A percentile compares a stretch with the other conserved stretches of the same genome.
Evolutionary conservation across 2,888 invertebrate genomes (phyloP).

Genomic region (Halictus quadricinctus): DNA sequence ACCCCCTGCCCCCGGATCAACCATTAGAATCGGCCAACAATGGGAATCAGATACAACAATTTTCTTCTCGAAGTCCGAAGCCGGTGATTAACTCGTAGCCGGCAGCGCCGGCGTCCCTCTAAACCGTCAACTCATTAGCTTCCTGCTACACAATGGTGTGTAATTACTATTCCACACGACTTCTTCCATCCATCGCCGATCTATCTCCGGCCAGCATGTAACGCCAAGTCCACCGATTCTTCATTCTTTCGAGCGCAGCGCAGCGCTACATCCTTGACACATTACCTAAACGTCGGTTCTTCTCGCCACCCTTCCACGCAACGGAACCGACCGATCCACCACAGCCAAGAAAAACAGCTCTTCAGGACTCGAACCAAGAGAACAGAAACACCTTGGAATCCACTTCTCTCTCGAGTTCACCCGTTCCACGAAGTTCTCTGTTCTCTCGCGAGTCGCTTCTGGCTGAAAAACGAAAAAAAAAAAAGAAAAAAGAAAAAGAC

Average conservation of each 20-base stretch:
- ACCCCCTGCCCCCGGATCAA: background rate
- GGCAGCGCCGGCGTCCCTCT: background rate
- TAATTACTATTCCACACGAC: slow-evolving; percentile 15
- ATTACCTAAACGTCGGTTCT: background rate
- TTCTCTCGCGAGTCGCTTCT: background rate
- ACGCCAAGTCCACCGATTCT: slow-evolving; percentile 2
- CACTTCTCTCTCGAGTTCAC: background rate
- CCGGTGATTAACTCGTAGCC: slow-evolving; percentile 7
- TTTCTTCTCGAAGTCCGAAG: slow-evolving; percentile 6
- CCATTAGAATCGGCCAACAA: background rate
- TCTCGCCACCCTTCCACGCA: background rate
- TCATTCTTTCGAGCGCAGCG: slow-evolving; percentile 1
- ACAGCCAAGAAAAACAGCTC: background rate
- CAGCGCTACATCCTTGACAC: slow-evolving; percentile 22
- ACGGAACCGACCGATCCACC: background rate
- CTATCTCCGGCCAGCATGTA: background rate
- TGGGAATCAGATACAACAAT: background rate
- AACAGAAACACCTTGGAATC: slow-evolving; percentile 3
- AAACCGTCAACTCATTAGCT: slow-evolving; percentile 13
- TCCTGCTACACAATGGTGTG: slow-evolving; percentile 16
- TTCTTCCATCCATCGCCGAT: slow-evolving; percentile 5
- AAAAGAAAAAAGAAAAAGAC: background rate
- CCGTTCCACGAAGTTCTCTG: background rate
- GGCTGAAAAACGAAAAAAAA: background rate
- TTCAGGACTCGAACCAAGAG: background rate